Base-by-base conservation (phyloP, 2,888 invertebrate genomes). In the Orchesellides sinensis region DNA sequence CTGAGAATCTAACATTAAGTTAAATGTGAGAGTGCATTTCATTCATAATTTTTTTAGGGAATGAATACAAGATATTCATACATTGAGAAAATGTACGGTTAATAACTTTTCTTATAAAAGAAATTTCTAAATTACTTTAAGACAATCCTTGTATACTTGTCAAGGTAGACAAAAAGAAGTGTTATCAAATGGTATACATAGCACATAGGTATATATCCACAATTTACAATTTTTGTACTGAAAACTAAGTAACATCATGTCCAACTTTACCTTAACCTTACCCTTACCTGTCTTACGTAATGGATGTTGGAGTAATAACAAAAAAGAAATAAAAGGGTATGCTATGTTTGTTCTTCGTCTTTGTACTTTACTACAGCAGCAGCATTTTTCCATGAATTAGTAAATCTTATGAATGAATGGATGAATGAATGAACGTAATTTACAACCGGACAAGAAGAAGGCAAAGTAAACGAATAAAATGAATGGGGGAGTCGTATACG, bases 361-460 rank as follows among this genome's bases (percentile, higher is more conserved):
- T 17, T 2, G 52, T 52, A 5, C 52, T 52, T 35, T 52, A 52
- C 52, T 52, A 52, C 52, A 5, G 23, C 47, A 14, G 4, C 78
- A 78, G n/a, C n/a, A 69, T 80, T 80, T 69, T 73, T 80, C 80
- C 81, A 74, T 81, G 81, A 81, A 80, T 66, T 66, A 65, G 80
- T 68, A 68, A 68, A 47, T 65, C 52, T 32, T 35, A 29, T 45
- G 66, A 65, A 47, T 45, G 54, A 69, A 61, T 12, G n/a, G 27
- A 25, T 47, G 66, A 66, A 66, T 47, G 45, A 45, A 66, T 66
- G 47, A 66, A 49, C 29, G 49, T 68, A 68, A 68, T 68, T 68
- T 68, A 68, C 52, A 49, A 68, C 52, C 52, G 32, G 29, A 17
- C 68, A 68, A 49, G 17, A 65, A 29, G 17, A 40, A 54, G 69